A percentile compares a stretch with the other conserved stretches of the same genome.
Evolutionary conservation across 2,113 vertebrate genomes (phyloP).

Genomic region (Prolemur simus): DNA sequence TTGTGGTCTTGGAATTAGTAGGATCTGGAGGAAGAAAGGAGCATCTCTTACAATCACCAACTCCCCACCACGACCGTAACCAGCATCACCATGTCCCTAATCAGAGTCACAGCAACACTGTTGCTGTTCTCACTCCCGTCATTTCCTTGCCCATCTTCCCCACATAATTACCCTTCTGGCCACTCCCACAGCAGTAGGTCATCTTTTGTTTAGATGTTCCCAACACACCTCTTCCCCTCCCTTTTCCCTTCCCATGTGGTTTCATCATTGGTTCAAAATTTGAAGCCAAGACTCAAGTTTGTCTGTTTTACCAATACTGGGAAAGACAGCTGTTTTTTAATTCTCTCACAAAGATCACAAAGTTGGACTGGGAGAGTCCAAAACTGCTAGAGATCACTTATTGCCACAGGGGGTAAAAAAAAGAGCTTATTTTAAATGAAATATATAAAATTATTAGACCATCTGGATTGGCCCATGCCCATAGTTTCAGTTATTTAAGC

Average conservation of each 20-base stretch:
- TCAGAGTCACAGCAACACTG: fast-evolving
- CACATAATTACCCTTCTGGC: background rate
- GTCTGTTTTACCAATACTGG: background rate
- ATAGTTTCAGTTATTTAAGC: background rate
- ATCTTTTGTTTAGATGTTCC: background rate
- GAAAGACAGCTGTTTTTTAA: background rate
- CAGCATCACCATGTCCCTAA: background rate
- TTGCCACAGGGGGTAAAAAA: background rate
- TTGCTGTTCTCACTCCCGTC: background rate
- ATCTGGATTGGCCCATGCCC: background rate
- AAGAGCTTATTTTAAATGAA: background rate
- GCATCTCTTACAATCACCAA: background rate
- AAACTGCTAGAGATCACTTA: background rate
- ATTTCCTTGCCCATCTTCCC: background rate
- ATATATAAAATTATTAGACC: background rate
- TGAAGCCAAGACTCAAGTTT: background rate
- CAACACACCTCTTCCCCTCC: background rate
- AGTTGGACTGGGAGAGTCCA: background rate
- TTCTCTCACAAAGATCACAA: background rate
- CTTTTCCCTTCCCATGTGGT: background rate
- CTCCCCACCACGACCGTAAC: background rate
- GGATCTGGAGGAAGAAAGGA: slow-evolving; percentile 29
- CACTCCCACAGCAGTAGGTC: no score
- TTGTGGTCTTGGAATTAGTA: slow-evolving; percentile 23
- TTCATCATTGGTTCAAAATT: background rate